phyloP scores from a whole-genome alignment of 2,797 vertebrate genomes.

The Sebastes trivittatus region DNA sequence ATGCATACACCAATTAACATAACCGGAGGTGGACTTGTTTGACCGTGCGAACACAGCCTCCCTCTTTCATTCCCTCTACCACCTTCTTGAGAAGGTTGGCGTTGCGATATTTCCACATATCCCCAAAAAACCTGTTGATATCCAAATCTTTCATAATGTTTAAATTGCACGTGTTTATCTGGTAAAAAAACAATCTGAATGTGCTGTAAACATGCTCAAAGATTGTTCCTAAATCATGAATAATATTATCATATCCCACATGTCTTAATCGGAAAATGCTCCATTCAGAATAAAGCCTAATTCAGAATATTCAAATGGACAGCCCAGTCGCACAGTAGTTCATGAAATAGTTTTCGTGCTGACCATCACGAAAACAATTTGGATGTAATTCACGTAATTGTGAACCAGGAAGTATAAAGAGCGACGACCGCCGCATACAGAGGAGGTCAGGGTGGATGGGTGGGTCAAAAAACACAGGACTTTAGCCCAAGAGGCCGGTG shows the following conservation, averaged over 20 bases:
- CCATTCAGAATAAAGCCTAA: background rate
- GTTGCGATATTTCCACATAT: accelerated
- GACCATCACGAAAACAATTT: accelerated
- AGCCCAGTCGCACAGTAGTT: too few species aligned
- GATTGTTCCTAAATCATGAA: background rate
- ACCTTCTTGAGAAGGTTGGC: accelerated
- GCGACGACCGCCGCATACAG: accelerated
- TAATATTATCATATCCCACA: background rate
- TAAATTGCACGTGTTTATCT: accelerated
- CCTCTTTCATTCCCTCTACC: too few species aligned
- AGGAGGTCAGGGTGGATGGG: too few species aligned
- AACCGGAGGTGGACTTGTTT: accelerated
- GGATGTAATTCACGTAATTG: too few species aligned
- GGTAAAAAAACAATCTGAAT: too few species aligned
- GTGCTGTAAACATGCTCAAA: accelerated
- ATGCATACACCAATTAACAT: accelerated
- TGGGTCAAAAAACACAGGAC: too few species aligned
- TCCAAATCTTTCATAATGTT: background rate
- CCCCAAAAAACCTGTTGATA: background rate
- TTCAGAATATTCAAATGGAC: too few species aligned
- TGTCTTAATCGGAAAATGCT: background rate
- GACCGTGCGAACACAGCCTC: too few species aligned
- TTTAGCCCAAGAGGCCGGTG: accelerated
- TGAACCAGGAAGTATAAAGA: too few species aligned
- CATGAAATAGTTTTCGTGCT: too few species aligned